These are phyloP conservation scores for Drosophila guanche DNA, from an alignment of 1,140 invertebrate genomes.

Conservation along the genomic window DNA sequence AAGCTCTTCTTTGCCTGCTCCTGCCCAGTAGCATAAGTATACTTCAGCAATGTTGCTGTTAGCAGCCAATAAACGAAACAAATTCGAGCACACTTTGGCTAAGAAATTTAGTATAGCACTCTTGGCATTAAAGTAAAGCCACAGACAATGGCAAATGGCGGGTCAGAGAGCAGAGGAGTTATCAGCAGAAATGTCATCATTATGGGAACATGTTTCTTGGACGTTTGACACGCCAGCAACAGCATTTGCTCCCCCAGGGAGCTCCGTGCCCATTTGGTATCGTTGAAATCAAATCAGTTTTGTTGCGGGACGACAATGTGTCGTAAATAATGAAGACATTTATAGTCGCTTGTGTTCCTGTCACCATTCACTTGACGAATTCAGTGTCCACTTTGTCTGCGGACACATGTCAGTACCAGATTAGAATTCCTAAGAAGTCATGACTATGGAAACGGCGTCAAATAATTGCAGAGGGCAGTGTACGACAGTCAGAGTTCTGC, in stretches of 20 bases:
- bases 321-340: conserved; percentile 49
- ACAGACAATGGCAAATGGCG: conserved; percentile 32
- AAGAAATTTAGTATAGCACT: too few relatives aligned
- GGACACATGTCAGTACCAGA: conserved; percentile 38
- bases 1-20: too few relatives aligned
- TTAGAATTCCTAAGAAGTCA: conserved; percentile 22
- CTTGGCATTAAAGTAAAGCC: too few relatives aligned
- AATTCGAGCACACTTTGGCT: too few relatives aligned
- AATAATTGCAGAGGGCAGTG: neutral
- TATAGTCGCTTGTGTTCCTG: conserved; percentile 41
- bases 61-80: too few relatives aligned
- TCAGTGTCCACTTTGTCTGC: conserved; percentile 34
- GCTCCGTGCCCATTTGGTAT: conserved; percentile 3
- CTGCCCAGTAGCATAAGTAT: too few relatives aligned
- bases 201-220: conserved; percentile 7
- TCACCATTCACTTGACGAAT: conserved; percentile 43
- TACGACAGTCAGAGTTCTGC: too few relatives aligned
- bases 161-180: conserved; percentile 38
- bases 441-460: conserved; percentile 7
- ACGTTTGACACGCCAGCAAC: conserved; percentile 14
- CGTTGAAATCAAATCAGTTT: conserved; percentile 36
- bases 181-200: neutral
- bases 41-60: too few relatives aligned
- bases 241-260: conserved; percentile 6
- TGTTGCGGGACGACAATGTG: conserved; percentile 12